phyloP scores from a whole-genome alignment of 2,113 vertebrate genomes.

The Rana temporaria region DNA sequence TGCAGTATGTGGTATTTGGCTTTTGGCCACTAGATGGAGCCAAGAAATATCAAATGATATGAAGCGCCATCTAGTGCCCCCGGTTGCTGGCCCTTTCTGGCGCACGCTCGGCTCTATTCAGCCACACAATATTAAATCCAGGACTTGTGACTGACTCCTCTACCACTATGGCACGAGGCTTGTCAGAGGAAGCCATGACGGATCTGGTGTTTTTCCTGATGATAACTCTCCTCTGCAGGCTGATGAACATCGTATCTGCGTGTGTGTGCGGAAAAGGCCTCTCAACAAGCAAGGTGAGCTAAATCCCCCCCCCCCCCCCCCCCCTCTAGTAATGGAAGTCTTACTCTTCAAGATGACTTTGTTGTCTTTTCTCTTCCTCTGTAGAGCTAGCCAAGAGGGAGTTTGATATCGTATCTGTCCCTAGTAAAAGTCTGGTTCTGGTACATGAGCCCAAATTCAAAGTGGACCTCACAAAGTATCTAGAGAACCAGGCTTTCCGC shows the following conservation, averaged over 20 bases:
- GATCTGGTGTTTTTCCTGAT: no score
- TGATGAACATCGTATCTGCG: slow-evolving; percentile 88
- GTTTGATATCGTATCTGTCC: slow-evolving; percentile 93
- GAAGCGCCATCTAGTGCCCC: no score
- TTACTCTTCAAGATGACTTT: background rate
- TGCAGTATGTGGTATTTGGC: no score
- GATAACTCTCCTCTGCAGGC: slow-evolving; percentile 69
- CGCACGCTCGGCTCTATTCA: no score
- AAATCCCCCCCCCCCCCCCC: no score
- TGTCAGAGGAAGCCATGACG: no score
- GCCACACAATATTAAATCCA: no score
- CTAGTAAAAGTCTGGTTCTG: slow-evolving; percentile 82
- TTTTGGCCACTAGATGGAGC: no score
- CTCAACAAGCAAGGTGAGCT: slow-evolving; percentile 88
- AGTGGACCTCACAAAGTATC: slow-evolving; percentile 95
- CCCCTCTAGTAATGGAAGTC: background rate
- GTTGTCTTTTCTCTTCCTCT: slow-evolving; percentile 31
- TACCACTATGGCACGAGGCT: no score
- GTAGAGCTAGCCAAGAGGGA: slow-evolving; percentile 88
- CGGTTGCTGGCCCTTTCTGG: no score
- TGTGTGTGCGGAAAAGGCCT: slow-evolving; percentile 94
- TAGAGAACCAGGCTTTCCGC: slow-evolving; percentile 91
- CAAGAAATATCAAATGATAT: no score
- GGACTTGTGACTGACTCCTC: no score
- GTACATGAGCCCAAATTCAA: slow-evolving; percentile 96